Percentiles rank a stretch among this genome's conserved stretches.
Evolutionary conservation across 1,140 invertebrate genomes (phyloP).

Genomic region (Drosophila dunni): DNA sequence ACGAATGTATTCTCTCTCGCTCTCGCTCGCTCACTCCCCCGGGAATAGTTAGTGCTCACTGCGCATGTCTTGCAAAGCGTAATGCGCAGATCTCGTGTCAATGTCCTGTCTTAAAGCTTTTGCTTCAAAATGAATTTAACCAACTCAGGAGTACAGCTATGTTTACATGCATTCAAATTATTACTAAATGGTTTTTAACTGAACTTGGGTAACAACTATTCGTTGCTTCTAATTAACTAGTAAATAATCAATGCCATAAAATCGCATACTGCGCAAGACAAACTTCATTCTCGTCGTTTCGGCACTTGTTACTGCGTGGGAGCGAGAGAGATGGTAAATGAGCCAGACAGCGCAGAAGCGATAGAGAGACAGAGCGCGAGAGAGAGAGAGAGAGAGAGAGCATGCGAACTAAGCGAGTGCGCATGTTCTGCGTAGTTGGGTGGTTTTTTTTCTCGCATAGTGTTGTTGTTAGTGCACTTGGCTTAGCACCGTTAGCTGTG

Average conservation of each 20-base stretch:
- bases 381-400: conserved; percentile 5
- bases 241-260: conserved; percentile 50
- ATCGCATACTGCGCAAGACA: conserved; percentile 45
- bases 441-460: conserved; percentile 30
- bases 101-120: conserved; percentile 31
- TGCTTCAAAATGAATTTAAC: neutral
- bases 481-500: conserved; percentile 70
- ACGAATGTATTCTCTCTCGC: conserved; percentile 7
- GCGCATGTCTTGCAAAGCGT: conserved; percentile 77
- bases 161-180: neutral
- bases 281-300: conserved; percentile 40
- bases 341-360: neutral
- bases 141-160: neutral
- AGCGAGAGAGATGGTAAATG: conserved; percentile 16
- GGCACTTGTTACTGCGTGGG: conserved; percentile 2
- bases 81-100: conserved; percentile 75
- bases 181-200: neutral
- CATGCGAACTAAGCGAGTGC: conserved; percentile 15
- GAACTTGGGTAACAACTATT: too few species aligned
- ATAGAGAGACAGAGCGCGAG: neutral
- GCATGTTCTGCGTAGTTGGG: conserved; percentile 70
- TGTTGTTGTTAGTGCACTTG: conserved; percentile 67
- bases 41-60: conserved; percentile 26
- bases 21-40: conserved; percentile 10
- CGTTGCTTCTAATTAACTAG: conserved; percentile 7